These are phyloP conservation scores for Balearica regulorum DNA, from an alignment of 2,797 vertebrate species.

Conservation along the genomic window DNA sequence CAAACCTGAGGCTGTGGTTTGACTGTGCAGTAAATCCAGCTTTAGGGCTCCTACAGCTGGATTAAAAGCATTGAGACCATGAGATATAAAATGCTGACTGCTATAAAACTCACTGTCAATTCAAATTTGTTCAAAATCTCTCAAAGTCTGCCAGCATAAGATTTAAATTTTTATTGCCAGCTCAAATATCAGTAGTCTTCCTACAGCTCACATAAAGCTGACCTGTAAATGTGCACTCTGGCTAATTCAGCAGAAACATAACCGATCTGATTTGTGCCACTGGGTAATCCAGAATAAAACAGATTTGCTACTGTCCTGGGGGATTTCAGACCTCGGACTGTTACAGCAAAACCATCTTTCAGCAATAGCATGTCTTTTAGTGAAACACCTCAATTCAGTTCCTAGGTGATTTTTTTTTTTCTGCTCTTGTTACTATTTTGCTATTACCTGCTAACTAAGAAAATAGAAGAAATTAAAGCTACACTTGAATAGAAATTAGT, in stretches of 20 bases:
- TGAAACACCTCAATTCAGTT: neutral
- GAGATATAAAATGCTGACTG: constrained; percentile 22
- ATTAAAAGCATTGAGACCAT: neutral
- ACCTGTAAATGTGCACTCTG: neutral
- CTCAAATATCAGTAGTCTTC: constrained; percentile 22
- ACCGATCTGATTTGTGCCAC: neutral
- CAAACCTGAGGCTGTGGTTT: neutral
- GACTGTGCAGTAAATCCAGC: constrained; percentile 6
- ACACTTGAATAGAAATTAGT: neutral
- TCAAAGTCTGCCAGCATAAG: neutral
- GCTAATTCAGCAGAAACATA: constrained; percentile 42
- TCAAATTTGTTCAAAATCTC: constrained; percentile 43
- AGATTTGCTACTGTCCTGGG: neutral
- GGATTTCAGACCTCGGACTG: neutral
- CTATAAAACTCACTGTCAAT: constrained; percentile 45
- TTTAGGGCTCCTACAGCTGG: neutral
- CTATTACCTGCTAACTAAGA: neutral
- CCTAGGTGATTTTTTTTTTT: accelerated
- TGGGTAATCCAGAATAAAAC: constrained; percentile 12
- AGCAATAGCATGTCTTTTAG: neutral
- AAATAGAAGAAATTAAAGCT: neutral
- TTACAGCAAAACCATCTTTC: neutral
- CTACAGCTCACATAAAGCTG: neutral
- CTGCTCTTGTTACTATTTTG: neutral
- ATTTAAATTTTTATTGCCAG: constrained; percentile 46